Evolutionary conservation across 2,888 invertebrate genomes (phyloP).

Genomic region (Stramonita haemastoma): DNA sequence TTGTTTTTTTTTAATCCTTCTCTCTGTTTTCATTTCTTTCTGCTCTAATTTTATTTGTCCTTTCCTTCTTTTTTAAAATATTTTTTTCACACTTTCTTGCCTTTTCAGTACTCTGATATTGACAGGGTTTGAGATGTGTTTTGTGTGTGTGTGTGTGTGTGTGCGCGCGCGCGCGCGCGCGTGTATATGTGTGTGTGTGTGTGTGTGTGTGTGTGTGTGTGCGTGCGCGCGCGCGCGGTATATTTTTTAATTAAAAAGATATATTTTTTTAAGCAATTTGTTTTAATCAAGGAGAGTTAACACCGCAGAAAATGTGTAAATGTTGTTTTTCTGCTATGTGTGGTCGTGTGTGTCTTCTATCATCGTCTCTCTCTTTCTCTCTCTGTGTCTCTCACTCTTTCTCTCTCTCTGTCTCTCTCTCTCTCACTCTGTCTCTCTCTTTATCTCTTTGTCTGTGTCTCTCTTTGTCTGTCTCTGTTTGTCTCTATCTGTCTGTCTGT

Average conservation of each 20-base stretch:
- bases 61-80: background rate
- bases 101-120: too few species aligned
- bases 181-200: background rate
- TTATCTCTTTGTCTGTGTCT: background rate
- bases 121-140: too few species aligned
- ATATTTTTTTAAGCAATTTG: background rate
- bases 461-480: slow-evolving; percentile 10
- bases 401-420: slow-evolving; percentile 13
- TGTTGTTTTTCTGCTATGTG: background rate
- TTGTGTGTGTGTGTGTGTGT: background rate
- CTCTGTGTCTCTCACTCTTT: background rate
- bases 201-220: background rate
- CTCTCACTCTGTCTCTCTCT: slow-evolving; percentile 27
- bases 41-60: too few species aligned
- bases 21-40: too few species aligned
- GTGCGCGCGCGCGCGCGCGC: background rate
- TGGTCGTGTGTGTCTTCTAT: background rate
- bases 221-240: background rate
- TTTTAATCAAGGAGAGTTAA: too few species aligned
- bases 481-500: slow-evolving; percentile 7
- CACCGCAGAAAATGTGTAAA: too few species aligned
- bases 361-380: background rate
- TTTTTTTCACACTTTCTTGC: too few species aligned
- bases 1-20: too few species aligned
- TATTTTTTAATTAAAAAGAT: too few species aligned